phyloP scores from a whole-genome alignment of 2,113 vertebrate genomes.

The Lophius piscatorius region DNA sequence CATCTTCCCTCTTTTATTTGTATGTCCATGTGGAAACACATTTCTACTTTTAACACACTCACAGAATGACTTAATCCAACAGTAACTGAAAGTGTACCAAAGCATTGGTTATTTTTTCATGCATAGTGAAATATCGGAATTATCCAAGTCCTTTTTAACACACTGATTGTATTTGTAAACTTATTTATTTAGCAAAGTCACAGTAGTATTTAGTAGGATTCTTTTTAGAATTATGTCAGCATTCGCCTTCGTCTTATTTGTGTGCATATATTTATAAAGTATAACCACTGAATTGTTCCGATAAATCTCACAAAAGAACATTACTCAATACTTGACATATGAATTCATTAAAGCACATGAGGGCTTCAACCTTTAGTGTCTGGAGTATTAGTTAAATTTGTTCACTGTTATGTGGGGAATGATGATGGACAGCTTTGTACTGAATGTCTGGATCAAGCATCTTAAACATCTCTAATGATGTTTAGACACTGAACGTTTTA shows the following conservation, averaged over 20 bases:
- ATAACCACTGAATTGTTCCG: not conserved
- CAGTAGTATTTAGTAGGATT: not conserved
- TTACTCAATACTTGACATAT: slow-evolving; percentile 10
- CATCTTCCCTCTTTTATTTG: not conserved
- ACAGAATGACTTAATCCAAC: not conserved
- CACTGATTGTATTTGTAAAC: slow-evolving; percentile 28
- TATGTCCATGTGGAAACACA: not conserved
- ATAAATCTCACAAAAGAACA: slow-evolving; percentile 1
- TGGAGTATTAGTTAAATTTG: not conserved
- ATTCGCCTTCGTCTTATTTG: too few species aligned
- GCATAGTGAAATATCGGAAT: not conserved
- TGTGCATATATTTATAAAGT: too few species aligned
- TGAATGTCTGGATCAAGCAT: too few species aligned
- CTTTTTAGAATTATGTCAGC: not conserved
- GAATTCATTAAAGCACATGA: not conserved
- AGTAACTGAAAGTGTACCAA: slow-evolving; percentile 8
- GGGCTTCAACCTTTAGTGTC: not conserved
- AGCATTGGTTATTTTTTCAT: not conserved
- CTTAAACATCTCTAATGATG: too few species aligned
- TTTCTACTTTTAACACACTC: slow-evolving; percentile 4
- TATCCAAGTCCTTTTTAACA: slow-evolving; percentile 11
- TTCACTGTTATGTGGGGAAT: not conserved
- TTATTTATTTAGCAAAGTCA: slow-evolving; percentile 9
- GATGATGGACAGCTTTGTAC: not conserved
- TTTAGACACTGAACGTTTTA: too few species aligned